Conservation (phyloP, 2,113 vertebrate genomes). For the Tachysurus vachellii region DNA sequence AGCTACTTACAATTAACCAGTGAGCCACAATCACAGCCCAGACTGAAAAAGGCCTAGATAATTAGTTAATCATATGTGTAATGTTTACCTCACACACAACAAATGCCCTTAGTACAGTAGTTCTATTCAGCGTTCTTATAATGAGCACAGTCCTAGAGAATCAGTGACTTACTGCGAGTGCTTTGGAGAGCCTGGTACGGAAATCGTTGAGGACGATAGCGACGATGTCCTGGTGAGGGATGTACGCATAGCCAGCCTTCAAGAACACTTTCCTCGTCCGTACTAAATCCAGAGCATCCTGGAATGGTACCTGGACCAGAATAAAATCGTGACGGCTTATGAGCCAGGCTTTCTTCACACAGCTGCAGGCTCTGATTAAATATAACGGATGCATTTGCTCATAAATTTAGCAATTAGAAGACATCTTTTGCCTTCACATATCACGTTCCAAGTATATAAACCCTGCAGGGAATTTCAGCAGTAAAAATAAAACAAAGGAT, state of each 20-base stretch:
- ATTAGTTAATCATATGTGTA: not conserved
- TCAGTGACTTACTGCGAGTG: conserved; percentile 86
- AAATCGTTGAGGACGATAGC: conserved; percentile 89
- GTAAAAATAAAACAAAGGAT: not conserved
- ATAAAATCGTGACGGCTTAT: not conserved
- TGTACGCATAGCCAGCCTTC: conserved; percentile 82
- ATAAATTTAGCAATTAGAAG: conserved; percentile 7
- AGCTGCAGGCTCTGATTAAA: conserved; percentile 8
- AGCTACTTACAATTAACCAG: not conserved
- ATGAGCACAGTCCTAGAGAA: not conserved
- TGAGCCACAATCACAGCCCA: not conserved
- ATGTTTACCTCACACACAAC: not conserved
- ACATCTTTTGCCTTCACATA: not conserved
- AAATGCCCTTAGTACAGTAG: not conserved
- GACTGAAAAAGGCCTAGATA: no score
- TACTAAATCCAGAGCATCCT: conserved; percentile 91
- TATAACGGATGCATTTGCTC: not conserved
- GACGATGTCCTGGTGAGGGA: conserved; percentile 88
- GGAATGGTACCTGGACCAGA: conserved; percentile 83
- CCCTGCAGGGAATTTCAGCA: not conserved
- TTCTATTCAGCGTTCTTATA: no score
- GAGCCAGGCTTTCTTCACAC: not conserved
- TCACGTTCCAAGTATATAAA: not conserved
- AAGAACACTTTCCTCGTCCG: conserved; percentile 87
- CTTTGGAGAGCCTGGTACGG: conserved; percentile 88